Base-by-base conservation (phyloP, 2,888 invertebrate genomes). In the Linnaemya vulpina region DNA sequence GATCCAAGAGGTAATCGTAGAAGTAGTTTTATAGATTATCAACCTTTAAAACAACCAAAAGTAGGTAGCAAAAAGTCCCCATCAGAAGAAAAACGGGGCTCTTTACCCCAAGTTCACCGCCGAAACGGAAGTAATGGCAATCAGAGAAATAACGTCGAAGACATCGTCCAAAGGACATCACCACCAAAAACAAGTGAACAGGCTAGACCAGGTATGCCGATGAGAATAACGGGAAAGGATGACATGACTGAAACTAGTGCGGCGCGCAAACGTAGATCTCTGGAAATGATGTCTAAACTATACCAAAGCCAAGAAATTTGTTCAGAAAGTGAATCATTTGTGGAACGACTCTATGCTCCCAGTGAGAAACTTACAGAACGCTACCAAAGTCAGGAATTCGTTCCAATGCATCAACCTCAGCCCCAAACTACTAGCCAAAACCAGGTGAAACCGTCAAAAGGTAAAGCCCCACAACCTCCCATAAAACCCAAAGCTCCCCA, bases 301-400 rank as follows among this genome's bases (percentile, higher is more conserved):
- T 94, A 94, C 88, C 94, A 94, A 90, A 95, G 95, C 87, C 94
- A 94, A 90, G 94, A 95, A 81, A 93, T 92, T 35, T 92, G 93
- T 62, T 94, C 94, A 9, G 93, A 93, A 84, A 90, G 91, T 9
- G 92, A 92, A 81, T 88, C 91, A 0, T 93, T 94, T 78, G 94
- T 94, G 53, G 94, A 94, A 78, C 94, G 94, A 67, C 91, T 95
- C 10, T 95, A 95, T 88, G 94, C 94, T 62, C 94, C 94, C 88
- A 94, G 93, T 90, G 95, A 95, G 87, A 95, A 95, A 88, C 93
- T 94, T 55, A 94, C 94, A 22, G 94, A 94, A 89, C 93, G 95
- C 1, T 95, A 95, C 89, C 95, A 94, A 90, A 95, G 95, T 87
- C 95, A 95, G 91, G 95, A 95, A 87, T 95, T 95, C 90, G 93